phyloP scores from a whole-genome alignment of 2,888 invertebrate genomes.

The Coleophora flavipennella region DNA sequence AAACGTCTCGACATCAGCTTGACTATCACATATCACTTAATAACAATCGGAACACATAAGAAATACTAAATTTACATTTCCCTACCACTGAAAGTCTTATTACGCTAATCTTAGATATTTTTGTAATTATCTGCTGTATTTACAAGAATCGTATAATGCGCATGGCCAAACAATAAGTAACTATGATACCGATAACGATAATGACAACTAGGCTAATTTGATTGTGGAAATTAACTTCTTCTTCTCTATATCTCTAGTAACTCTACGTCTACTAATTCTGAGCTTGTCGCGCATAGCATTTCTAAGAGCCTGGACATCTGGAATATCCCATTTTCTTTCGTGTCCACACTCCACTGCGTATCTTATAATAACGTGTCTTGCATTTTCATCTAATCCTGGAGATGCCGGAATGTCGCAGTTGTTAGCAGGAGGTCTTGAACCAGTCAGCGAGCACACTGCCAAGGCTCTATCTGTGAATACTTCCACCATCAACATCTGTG shows the following conservation, averaged over 20 bases:
- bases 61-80: neutral
- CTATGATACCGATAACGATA: neutral
- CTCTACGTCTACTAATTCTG: neutral
- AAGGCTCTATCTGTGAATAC: constrained; percentile 5
- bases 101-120: neutral
- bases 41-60: neutral
- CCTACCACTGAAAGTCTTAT: neutral
- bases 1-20: neutral
- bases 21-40: neutral
- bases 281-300: neutral
- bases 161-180: neutral
- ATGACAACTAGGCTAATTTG: neutral
- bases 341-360: constrained; percentile 3
- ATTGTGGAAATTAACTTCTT: neutral
- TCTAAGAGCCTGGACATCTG: neutral
- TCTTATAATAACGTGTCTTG: constrained; percentile 1
- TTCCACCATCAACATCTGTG: constrained; percentile 3
- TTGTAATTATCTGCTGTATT: neutral
- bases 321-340: neutral
- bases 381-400: constrained; percentile 7
- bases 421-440: constrained; percentile 4
- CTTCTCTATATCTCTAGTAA: neutral
- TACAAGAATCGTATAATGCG: neutral
- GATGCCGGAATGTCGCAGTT: neutral
- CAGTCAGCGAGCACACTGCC: constrained; percentile 4